These are phyloP conservation scores for Eupsittula cactorum DNA, from an alignment of 2,113 vertebrate genomes.

Conservation along the genomic window DNA sequence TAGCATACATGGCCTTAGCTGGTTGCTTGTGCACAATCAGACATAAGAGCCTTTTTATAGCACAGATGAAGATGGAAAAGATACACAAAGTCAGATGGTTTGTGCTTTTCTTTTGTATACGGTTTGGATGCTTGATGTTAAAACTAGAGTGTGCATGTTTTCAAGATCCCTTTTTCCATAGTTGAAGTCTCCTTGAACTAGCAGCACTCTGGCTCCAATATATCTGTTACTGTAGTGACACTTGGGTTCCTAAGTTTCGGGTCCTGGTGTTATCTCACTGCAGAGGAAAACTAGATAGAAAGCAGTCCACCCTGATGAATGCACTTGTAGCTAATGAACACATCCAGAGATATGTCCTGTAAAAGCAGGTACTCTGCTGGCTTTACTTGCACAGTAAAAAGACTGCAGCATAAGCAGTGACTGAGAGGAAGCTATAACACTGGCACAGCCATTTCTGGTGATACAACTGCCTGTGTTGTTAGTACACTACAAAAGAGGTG, in stretches of 20 bases:
- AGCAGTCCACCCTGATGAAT: neutral
- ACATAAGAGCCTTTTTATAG: accelerated
- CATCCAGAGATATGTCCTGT: neutral
- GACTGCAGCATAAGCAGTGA: neutral
- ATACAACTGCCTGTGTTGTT: neutral
- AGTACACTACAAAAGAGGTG: neutral
- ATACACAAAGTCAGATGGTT: neutral
- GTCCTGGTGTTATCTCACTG: neutral
- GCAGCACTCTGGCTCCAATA: neutral
- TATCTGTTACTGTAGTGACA: neutral
- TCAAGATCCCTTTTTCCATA: neutral
- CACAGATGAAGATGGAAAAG: neutral
- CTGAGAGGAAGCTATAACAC: neutral
- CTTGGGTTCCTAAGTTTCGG: neutral
- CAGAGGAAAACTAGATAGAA: neutral
- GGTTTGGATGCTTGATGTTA: neutral
- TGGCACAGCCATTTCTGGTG: neutral
- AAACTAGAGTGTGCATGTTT: neutral
- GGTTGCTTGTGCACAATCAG: neutral
- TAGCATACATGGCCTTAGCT: neutral
- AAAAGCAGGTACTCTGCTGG: neutral
- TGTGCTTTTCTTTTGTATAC: neutral
- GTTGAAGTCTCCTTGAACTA: neutral
- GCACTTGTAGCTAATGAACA: accelerated
- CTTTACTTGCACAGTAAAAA: neutral